Evolutionary conservation across 1,140 invertebrate species (phyloP).

Genomic region (Brachionus rotundiformis): DNA sequence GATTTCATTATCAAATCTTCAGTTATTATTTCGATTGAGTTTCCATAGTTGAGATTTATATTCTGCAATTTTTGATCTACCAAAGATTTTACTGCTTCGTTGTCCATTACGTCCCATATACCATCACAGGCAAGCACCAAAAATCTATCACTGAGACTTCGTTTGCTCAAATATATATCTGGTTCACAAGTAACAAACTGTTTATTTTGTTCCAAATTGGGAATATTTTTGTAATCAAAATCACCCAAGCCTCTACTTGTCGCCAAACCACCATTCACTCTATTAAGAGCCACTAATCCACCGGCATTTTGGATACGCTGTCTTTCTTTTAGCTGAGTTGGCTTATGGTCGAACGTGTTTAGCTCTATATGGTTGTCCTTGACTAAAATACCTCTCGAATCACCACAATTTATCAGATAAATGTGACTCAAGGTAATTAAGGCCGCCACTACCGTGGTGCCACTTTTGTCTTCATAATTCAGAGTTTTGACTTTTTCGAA

Average conservation of each 20-base stretch:
- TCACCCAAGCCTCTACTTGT: constrained; percentile 92
- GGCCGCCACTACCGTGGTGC: constrained; percentile 92
- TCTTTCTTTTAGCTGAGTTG: constrained; percentile 80
- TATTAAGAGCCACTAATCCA: constrained; percentile 92
- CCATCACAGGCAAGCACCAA: constrained; percentile 94
- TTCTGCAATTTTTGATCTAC: constrained; percentile 82
- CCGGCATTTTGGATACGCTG: constrained; percentile 79
- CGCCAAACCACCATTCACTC: constrained; percentile 92
- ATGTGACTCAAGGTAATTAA: constrained; percentile 80
- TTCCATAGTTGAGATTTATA: constrained; percentile 81
- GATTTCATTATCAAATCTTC: constrained; percentile 93
- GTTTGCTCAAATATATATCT: constrained; percentile 78
- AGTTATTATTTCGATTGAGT: constrained; percentile 94
- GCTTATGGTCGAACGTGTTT: constrained; percentile 93
- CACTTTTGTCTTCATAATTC: constrained; percentile 85
- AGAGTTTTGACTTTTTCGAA: constrained; percentile 79
- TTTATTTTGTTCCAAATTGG: constrained; percentile 78
- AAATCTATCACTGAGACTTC: constrained; percentile 94
- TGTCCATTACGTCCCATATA: constrained; percentile 97
- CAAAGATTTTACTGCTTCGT: constrained; percentile 82
- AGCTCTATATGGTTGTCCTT: constrained; percentile 79
- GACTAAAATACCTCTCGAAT: constrained; percentile 83
- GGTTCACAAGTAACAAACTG: constrained; percentile 96
- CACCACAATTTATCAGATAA: constrained; percentile 82
- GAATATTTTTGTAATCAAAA: constrained; percentile 92